Percentiles rank a stretch among this genome's conserved stretches.
phyloP scores from a whole-genome alignment of 2,113 vertebrate species.

The Atherinomorus stipes region DNA sequence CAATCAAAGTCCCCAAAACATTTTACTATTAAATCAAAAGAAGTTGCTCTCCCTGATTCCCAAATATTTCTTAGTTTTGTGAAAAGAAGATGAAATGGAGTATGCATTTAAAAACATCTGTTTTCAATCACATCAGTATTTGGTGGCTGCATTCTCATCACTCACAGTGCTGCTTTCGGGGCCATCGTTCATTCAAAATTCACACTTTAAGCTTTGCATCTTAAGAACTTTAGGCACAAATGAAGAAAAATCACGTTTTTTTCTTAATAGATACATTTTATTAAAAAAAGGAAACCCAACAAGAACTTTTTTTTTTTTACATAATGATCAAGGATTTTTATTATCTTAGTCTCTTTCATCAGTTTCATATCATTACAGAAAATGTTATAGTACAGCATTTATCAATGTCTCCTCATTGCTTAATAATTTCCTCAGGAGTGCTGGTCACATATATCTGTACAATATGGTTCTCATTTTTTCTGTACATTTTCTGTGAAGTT shows the following conservation, averaged over 20 bases:
- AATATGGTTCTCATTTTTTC: constrained; percentile 95
- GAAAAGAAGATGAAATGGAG: no score
- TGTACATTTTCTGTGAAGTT: constrained; percentile 99
- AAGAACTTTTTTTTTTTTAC: constrained; percentile 85
- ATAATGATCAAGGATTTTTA: constrained; percentile 99
- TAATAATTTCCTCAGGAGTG: constrained; percentile 98
- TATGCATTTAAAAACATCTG: no score
- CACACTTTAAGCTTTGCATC: constrained; percentile 1
- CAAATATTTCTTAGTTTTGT: no score
- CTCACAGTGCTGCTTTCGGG: not conserved
- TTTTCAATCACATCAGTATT: not conserved
- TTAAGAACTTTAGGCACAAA: constrained; percentile 39
- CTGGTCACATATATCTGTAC: constrained; percentile 99
- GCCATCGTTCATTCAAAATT: constrained; percentile 15
- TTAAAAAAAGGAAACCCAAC: constrained; percentile 83
- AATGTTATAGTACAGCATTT: constrained; percentile 99
- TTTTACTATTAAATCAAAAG: no score
- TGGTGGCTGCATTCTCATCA: not conserved
- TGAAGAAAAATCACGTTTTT: constrained; percentile 50
- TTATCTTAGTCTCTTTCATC: constrained; percentile 94
- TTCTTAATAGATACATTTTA: constrained; percentile 77
- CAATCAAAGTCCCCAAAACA: no score
- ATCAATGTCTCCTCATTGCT: constrained; percentile 98
- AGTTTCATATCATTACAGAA: constrained; percentile 99
- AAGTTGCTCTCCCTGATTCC: no score